Percentiles rank a stretch among this genome's conserved stretches.
Conservation (phyloP, 2,113 vertebrate genomes). For the Ranitomeya imitator region DNA sequence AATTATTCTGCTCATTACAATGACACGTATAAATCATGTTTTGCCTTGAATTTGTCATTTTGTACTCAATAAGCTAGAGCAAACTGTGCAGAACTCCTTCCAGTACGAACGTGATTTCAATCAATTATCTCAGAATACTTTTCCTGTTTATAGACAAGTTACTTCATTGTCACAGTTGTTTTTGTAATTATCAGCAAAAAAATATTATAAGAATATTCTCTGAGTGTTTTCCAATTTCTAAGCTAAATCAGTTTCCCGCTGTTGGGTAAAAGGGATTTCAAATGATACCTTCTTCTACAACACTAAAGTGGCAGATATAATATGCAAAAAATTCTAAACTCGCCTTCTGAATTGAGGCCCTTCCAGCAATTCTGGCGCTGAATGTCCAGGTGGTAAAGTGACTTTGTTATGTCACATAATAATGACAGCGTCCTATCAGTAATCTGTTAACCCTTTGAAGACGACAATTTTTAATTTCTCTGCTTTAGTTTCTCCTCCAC, state of each 20-base stretch:
- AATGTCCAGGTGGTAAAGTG: no score
- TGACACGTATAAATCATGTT: constrained; percentile 70
- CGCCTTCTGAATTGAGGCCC: no score
- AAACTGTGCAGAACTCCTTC: constrained; percentile 62
- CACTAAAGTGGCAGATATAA: no score
- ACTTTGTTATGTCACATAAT: no score
- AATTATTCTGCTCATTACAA: constrained; percentile 75
- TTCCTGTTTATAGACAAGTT: not conserved
- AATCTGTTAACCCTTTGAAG: no score
- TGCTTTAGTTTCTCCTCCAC: no score
- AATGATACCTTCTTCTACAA: no score
- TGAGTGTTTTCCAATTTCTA: not conserved
- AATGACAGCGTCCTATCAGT: no score
- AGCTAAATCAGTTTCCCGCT: not conserved
- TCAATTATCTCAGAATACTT: not conserved
- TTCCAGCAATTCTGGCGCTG: no score
- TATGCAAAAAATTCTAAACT: no score
- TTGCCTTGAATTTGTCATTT: constrained; percentile 68
- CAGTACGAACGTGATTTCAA: constrained; percentile 60
- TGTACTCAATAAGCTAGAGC: constrained; percentile 66
- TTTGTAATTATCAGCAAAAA: not conserved
- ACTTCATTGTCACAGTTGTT: not conserved
- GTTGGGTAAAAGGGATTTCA: not conserved
- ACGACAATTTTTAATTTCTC: no score
- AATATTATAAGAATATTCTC: not conserved